These are phyloP conservation scores for Enteromius viviparus DNA, from an alignment of 2,797 vertebrate species.

Conservation along the genomic window DNA sequence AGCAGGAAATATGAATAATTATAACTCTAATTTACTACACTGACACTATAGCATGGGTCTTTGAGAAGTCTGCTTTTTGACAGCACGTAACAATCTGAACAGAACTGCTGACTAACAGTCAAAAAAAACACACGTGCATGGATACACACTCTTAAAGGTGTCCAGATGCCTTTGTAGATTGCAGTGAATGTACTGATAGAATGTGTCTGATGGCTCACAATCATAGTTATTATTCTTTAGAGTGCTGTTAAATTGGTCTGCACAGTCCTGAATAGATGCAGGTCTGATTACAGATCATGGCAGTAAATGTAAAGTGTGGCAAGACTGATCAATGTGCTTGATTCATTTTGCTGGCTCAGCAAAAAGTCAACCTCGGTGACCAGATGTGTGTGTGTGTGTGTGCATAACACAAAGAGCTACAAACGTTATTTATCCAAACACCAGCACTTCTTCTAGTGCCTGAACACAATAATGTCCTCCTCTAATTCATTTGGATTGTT, in stretches of 20 bases:
- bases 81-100: not conserved
- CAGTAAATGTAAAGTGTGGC: constrained; percentile 65
- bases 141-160: not conserved
- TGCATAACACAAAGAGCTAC: not conserved
- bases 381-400: not conserved
- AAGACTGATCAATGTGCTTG: constrained; percentile 34
- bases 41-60: not conserved
- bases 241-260: constrained; percentile 71
- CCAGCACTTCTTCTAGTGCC: not conserved
- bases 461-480: not conserved
- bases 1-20: not conserved
- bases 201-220: not conserved
- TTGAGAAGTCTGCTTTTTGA: not conserved
- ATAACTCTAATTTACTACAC: not conserved
- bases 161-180: constrained; percentile 8
- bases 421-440: not conserved
- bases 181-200: constrained; percentile 9
- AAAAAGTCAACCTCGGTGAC: not conserved
- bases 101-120: not conserved
- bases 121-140: not conserved
- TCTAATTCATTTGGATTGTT: constrained; percentile 1
- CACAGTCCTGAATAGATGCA: constrained; percentile 66
- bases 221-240: not conserved
- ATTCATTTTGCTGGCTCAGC: constrained; percentile 38
- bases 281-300: constrained; percentile 67